phyloP scores from a whole-genome alignment of 2,888 invertebrate genomes.

The Julus scandinavius region DNA sequence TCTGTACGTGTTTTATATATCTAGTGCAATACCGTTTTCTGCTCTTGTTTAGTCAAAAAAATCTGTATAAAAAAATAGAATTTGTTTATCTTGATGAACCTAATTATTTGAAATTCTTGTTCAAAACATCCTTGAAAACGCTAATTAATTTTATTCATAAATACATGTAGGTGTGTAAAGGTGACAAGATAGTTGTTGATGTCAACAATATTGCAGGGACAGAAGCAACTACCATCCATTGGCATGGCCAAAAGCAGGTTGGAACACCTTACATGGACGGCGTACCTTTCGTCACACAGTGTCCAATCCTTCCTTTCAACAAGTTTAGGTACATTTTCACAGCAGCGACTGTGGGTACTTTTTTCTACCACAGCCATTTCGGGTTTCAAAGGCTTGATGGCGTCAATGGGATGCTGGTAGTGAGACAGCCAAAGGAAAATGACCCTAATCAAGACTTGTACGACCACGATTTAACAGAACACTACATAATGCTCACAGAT shows the following conservation, averaged over 20 bases:
- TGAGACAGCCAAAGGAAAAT: conserved; percentile 82
- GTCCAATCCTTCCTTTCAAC: conserved; percentile 80
- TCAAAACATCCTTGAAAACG: too few relatives aligned
- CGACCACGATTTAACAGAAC: conserved; percentile 89
- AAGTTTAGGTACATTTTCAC: conserved; percentile 88
- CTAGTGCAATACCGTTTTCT: too few relatives aligned
- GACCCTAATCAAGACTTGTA: conserved; percentile 88
- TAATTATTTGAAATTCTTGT: too few relatives aligned
- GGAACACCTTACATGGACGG: conserved; percentile 89
- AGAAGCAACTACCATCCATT: conserved; percentile 87
- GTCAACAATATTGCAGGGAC: conserved; percentile 81
- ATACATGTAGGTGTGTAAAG: conserved; percentile 89
- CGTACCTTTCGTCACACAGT: conserved; percentile 86
- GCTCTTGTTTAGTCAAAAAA: too few relatives aligned
- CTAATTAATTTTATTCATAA: too few relatives aligned
- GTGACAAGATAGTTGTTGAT: conserved; percentile 85
- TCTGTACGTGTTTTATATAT: too few relatives aligned
- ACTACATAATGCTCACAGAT: conserved; percentile 85
- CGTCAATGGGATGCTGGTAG: conserved; percentile 83
- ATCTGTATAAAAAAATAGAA: too few relatives aligned
- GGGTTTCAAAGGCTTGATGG: conserved; percentile 89
- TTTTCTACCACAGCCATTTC: conserved; percentile 88
- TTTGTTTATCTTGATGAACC: too few relatives aligned
- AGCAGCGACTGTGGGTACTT: conserved; percentile 80
- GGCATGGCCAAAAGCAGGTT: conserved; percentile 86